Evolutionary conservation across 2,888 invertebrate genomes (phyloP).

Genomic region (Macaria liturata): DNA sequence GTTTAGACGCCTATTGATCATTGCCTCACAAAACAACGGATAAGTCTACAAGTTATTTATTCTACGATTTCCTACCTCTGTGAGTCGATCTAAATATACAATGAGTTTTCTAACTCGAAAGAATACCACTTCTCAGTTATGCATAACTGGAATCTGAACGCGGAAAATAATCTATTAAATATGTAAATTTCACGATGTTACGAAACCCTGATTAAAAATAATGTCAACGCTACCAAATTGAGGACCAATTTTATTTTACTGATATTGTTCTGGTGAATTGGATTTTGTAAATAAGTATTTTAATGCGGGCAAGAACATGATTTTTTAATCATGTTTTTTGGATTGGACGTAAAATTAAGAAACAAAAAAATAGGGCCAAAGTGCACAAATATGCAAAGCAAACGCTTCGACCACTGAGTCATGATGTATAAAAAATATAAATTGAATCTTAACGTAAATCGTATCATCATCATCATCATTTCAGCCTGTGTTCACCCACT

Average conservation of each 20-base stretch:
- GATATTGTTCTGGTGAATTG: constrained; percentile 36
- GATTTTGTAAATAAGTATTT: constrained; percentile 32
- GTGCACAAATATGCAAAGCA: no score
- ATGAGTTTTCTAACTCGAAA: constrained; percentile 44
- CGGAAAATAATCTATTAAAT: constrained; percentile 37
- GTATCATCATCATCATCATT: no score
- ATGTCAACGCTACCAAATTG: constrained; percentile 32
- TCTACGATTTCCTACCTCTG: constrained; percentile 32
- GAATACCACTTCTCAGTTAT: constrained; percentile 40
- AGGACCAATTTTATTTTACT: constrained; percentile 35
- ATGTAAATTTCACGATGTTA: constrained; percentile 25
- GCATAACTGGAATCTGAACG: constrained; percentile 26
- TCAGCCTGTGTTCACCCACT: no score
- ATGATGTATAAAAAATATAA: no score
- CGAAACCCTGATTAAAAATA: constrained; percentile 32
- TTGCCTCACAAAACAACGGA: no score
- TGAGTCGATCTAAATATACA: constrained; percentile 53
- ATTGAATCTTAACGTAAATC: no score
- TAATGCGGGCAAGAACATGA: constrained; percentile 13
- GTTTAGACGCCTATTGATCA: no score
- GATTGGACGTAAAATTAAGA: no score
- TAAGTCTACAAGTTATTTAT: no score
- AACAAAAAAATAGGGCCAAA: no score
- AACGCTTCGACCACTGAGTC: no score
- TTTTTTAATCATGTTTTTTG: no score